A percentile compares a stretch with the other conserved stretches of the same genome.
Conservation (phyloP, 2,888 invertebrate genomes). For the Parelbella ahira region DNA sequence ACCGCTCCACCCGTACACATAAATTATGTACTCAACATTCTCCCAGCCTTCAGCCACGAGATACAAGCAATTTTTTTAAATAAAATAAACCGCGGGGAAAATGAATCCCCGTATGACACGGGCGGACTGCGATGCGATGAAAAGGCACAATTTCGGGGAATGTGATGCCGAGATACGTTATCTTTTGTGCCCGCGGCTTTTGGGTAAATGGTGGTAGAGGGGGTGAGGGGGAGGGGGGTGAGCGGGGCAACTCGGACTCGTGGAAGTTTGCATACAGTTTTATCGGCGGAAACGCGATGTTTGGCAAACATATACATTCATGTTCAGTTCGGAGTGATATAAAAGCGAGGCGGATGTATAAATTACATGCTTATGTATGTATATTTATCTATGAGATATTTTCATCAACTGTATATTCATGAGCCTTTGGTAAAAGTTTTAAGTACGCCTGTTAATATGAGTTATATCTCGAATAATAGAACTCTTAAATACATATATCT, state of each 20-base stretch:
- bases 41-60: too few relatives aligned
- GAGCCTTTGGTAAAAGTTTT: too few relatives aligned
- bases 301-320: conserved; percentile 10
- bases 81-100: conserved; percentile 12
- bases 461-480: too few relatives aligned
- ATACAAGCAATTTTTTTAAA: conserved; percentile 2
- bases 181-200: conserved; percentile 32
- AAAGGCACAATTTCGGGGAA: conserved; percentile 38
- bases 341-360: too few relatives aligned
- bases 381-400: too few relatives aligned
- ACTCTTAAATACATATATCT: too few relatives aligned
- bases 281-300: conserved; percentile 21
- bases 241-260: conserved; percentile 19
- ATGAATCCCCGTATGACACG: conserved; percentile 13
- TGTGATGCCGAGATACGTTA: conserved; percentile 34
- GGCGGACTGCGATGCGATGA: conserved; percentile 31
- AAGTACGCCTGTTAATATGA: too few relatives aligned
- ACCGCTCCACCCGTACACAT: too few relatives aligned
- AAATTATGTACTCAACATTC: too few relatives aligned
- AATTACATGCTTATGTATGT: too few relatives aligned
- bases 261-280: conserved; percentile 21
- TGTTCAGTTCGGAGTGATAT: too few relatives aligned
- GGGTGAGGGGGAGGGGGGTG: conserved; percentile 13
- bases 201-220: conserved; percentile 6
- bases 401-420: too few relatives aligned